Conservation (phyloP, 2,797 vertebrate species). For the Hippoglossus hippoglossus region DNA sequence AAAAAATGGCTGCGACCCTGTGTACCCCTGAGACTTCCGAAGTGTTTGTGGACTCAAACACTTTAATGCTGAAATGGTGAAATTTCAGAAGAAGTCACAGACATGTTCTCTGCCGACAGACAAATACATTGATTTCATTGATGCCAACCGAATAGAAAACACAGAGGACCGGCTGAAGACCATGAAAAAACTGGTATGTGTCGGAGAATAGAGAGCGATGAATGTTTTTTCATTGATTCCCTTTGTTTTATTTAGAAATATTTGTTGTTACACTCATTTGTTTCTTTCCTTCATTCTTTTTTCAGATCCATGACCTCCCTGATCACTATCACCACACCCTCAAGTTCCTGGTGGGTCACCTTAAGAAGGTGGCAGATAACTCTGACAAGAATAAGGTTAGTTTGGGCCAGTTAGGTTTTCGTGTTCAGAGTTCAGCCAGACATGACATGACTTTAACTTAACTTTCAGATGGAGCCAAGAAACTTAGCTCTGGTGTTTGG, state of each 20-base stretch:
- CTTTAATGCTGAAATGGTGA: too few species aligned
- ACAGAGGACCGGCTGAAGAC: constrained; percentile 92
- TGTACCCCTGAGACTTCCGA: too few species aligned
- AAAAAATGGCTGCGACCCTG: too few species aligned
- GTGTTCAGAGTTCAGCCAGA: background rate
- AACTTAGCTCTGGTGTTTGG: constrained; percentile 97
- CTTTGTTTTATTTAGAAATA: background rate
- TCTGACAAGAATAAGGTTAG: constrained; percentile 91
- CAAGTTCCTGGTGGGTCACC: constrained; percentile 92
- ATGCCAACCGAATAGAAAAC: constrained; percentile 93
- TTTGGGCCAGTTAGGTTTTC: background rate
- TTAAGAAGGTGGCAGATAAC: constrained; percentile 94
- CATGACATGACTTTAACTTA: background rate
- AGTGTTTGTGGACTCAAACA: too few species aligned
- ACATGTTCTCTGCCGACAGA: constrained; percentile 78
- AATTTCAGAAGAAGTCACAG: too few species aligned
- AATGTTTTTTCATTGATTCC: too few species aligned
- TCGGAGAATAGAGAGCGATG: too few species aligned
- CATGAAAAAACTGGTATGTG: constrained; percentile 91
- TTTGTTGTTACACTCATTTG: background rate
- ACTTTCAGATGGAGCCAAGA: constrained; percentile 93
- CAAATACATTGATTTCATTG: constrained; percentile 95
- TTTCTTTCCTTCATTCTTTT: background rate
- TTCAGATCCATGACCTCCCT: constrained; percentile 91
- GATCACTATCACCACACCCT: constrained; percentile 94